Conservation (phyloP, 1,140 invertebrate genomes). For the Drosophila truncata region DNA sequence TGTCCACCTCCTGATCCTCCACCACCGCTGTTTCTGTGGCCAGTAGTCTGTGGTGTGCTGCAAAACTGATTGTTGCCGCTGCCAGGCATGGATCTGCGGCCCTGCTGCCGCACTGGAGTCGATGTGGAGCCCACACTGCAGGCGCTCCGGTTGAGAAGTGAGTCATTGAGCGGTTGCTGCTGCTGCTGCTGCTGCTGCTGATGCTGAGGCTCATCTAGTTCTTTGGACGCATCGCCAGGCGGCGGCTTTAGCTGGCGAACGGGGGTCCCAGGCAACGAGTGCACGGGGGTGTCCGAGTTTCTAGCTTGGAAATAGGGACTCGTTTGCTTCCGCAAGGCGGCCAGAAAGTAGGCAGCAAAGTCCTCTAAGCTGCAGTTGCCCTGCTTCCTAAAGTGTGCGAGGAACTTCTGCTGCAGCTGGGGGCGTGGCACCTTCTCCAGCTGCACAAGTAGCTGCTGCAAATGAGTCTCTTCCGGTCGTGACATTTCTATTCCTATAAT, state of each 20-base stretch:
- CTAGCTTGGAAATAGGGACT: slow-evolving; percentile 57
- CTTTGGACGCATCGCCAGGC: slow-evolving; percentile 4
- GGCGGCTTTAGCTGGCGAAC: slow-evolving; percentile 28
- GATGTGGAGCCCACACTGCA: slow-evolving; percentile 26
- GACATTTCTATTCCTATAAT: slow-evolving; percentile 19
- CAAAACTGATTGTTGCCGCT: slow-evolving; percentile 29
- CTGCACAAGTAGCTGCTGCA: slow-evolving; percentile 49
- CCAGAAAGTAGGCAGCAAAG: slow-evolving; percentile 77
- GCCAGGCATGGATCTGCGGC: slow-evolving; percentile 40
- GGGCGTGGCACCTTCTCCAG: slow-evolving; percentile 39
- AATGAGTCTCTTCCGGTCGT: slow-evolving; percentile 45
- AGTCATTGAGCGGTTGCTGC: slow-evolving; percentile 42
- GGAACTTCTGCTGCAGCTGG: slow-evolving; percentile 49
- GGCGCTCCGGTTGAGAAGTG: slow-evolving; percentile 23
- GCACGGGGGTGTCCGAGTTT: slow-evolving; percentile 50
- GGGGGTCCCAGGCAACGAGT: slow-evolving; percentile 59
- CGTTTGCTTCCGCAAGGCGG: slow-evolving; percentile 69
- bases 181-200: slow-evolving; percentile 22
- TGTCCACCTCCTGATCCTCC: slow-evolving; percentile 20
- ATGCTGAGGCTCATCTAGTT: slow-evolving; percentile 34
- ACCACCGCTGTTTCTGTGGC: slow-evolving; percentile 33
- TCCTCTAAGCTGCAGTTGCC: slow-evolving; percentile 65
- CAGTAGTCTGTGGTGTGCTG: slow-evolving; percentile 60
- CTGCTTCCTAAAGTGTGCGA: slow-evolving; percentile 30
- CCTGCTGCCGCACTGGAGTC: slow-evolving; percentile 27